Percentiles rank a stretch among this genome's conserved stretches.
Conservation (phyloP, 2,888 invertebrate genomes). For the Trissoscelio sp. region DNA sequence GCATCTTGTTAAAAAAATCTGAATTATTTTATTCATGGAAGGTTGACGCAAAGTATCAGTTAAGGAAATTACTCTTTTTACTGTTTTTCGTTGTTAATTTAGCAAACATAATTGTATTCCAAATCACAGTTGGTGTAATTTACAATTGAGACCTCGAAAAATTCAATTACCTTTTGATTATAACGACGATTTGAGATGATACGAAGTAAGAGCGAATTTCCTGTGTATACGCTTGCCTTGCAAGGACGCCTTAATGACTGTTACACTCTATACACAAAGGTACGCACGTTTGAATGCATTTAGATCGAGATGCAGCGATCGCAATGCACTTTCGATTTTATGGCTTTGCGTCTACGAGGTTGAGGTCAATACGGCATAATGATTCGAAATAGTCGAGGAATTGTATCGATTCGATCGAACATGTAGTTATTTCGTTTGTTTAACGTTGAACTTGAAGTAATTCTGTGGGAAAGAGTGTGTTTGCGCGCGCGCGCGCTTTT, state of each 20-base stretch:
- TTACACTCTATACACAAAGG: conserved; percentile 53
- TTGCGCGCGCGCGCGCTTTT: neutral
- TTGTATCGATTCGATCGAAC: conserved; percentile 25
- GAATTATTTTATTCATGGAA: neutral
- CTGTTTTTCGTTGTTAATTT: conserved; percentile 16
- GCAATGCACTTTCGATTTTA: conserved; percentile 62
- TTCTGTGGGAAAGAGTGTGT: neutral
- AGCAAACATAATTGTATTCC: conserved; percentile 26
- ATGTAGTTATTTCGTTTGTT: conserved; percentile 36
- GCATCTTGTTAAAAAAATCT: neutral
- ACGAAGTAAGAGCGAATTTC: conserved; percentile 53
- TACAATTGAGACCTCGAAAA: conserved; percentile 47
- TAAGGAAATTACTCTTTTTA: neutral
- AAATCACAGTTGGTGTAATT: conserved; percentile 31
- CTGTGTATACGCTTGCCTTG: conserved; percentile 28
- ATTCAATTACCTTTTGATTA: conserved; percentile 61
- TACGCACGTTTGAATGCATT: conserved; percentile 62
- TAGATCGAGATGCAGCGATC: conserved; percentile 54
- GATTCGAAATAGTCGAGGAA: conserved; percentile 51
- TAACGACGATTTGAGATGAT: conserved; percentile 40
- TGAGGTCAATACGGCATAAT: conserved; percentile 54
- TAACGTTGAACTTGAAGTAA: conserved; percentile 8
- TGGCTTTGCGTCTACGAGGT: conserved; percentile 52
- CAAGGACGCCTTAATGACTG: conserved; percentile 62
- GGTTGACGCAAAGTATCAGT: neutral